phyloP scores from a whole-genome alignment of 2,113 vertebrate genomes.

The Lontra canadensis region DNA sequence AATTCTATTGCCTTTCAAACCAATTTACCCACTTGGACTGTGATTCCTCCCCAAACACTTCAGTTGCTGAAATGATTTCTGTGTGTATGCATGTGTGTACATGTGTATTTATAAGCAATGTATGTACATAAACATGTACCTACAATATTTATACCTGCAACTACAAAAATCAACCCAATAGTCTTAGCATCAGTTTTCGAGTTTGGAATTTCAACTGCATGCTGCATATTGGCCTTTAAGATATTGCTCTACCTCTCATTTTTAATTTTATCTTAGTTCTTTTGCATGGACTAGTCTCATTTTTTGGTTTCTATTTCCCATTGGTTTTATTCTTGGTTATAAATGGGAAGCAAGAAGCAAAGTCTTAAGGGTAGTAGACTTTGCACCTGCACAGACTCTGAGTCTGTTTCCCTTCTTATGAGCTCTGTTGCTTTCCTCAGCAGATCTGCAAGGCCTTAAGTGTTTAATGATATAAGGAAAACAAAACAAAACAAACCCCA shows the following conservation, averaged over 20 bases:
- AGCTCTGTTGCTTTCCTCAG: background rate
- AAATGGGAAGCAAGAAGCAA: constrained; percentile 13
- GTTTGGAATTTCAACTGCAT: background rate
- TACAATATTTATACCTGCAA: background rate
- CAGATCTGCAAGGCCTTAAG: background rate
- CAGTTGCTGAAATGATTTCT: background rate
- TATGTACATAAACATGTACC: background rate
- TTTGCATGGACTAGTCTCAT: background rate
- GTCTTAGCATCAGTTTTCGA: background rate
- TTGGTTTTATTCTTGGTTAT: background rate
- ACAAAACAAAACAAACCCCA: too few relatives aligned
- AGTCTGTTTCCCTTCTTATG: background rate
- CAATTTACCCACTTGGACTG: background rate
- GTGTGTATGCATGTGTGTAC: background rate
- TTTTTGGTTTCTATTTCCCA: background rate
- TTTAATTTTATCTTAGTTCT: background rate
- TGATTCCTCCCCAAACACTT: background rate
- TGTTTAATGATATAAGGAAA: background rate
- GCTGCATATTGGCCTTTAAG: background rate
- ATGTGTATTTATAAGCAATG: background rate
- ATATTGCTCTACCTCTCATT: background rate
- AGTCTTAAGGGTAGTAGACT: background rate
- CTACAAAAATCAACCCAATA: background rate
- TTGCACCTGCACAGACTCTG: background rate
- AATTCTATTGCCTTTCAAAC: background rate